These are phyloP conservation scores for Caenorhabditis sp. DNA, from an alignment of 2,888 invertebrate species.

Conservation along the genomic window DNA sequence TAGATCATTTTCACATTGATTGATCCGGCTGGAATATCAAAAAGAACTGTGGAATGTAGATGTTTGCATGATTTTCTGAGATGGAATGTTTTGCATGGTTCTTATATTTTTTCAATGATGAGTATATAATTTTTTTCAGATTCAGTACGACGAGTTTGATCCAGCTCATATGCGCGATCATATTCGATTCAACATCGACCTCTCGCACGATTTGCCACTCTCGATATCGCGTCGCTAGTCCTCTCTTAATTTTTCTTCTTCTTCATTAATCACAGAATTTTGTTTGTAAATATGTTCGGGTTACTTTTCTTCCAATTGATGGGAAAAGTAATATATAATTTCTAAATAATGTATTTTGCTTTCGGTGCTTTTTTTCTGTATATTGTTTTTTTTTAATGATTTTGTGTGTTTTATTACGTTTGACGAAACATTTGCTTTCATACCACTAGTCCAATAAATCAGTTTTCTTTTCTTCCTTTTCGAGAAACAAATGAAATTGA, in stretches of 20 bases:
- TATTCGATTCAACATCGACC: constrained; percentile 50
- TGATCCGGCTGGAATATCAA: too few relatives aligned
- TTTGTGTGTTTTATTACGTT: constrained; percentile 18
- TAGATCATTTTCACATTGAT: too few relatives aligned
- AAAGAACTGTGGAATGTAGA: neutral
- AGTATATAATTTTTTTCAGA: constrained; percentile 15
- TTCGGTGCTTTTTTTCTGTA: constrained; percentile 27
- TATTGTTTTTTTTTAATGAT: neutral
- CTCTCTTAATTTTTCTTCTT: constrained; percentile 2
- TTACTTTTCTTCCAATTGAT: constrained; percentile 2
- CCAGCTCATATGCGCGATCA: constrained; percentile 45
- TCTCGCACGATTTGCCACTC: constrained; percentile 45
- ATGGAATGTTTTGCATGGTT: constrained; percentile 4
- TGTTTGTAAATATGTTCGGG: constrained; percentile 45
- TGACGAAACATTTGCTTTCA: constrained; percentile 2
- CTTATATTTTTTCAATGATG: neutral
- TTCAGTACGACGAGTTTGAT: constrained; percentile 31
- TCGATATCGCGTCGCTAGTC: constrained; percentile 44
- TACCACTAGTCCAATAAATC: neutral
- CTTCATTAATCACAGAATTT: constrained; percentile 5
- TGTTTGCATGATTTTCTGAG: neutral
- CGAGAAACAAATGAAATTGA: too few relatives aligned
- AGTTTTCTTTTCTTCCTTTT: neutral
- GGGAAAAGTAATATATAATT: neutral
- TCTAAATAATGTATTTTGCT: constrained; percentile 28